phyloP scores from a whole-genome alignment of 1,140 invertebrate genomes.

The Drosophila carrolli region DNA sequence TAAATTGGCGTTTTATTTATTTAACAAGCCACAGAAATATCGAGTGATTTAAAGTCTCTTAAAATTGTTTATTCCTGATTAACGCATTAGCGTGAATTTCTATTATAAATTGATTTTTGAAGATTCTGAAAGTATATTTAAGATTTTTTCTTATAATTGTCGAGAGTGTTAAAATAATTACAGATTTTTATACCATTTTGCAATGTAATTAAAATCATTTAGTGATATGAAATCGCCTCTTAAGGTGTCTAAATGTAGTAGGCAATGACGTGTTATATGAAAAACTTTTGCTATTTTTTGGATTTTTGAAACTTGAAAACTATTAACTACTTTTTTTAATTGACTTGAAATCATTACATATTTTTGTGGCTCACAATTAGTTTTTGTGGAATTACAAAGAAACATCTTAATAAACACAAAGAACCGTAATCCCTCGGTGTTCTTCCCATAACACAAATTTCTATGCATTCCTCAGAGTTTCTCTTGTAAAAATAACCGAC shows the following conservation, averaged over 20 bases:
- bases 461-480: neutral
- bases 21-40: too few species aligned
- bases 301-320: too few species aligned
- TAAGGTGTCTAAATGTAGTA: neutral
- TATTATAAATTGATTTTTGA: neutral
- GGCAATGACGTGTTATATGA: neutral
- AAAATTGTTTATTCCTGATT: too few species aligned
- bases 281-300: too few species aligned
- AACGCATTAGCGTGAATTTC: neutral
- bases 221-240: neutral
- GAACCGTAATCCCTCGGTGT: neutral
- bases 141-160: too few species aligned
- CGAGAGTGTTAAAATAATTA: too few species aligned
- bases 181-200: neutral
- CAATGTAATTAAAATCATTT: neutral
- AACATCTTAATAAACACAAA: neutral
- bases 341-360: neutral
- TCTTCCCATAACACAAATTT: neutral
- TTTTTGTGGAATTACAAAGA: too few species aligned
- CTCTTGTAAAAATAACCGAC: neutral
- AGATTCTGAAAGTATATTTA: neutral
- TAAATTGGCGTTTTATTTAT: neutral
- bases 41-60: neutral
- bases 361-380: too few species aligned
- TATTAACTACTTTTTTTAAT: too few species aligned